Evolutionary conservation across 2,888 invertebrate genomes (phyloP).

Genomic region (Abrostola triplasia): DNA sequence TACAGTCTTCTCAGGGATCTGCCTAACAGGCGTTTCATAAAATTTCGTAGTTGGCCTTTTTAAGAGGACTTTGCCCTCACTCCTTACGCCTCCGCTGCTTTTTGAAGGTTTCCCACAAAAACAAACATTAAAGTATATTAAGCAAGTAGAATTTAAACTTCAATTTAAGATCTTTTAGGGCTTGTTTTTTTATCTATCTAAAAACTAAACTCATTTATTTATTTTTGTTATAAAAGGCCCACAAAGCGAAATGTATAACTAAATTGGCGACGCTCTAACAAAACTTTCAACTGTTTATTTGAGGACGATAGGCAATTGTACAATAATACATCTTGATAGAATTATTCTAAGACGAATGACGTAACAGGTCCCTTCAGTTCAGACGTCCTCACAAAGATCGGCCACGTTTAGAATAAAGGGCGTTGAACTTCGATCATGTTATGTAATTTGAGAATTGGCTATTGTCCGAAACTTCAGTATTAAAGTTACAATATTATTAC

Average conservation of each 20-base stretch:
- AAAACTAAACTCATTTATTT: background rate
- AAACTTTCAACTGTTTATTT: background rate
- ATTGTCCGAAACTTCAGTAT: background rate
- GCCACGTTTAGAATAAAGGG: slow-evolving; percentile 25
- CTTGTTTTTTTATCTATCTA: too few species aligned
- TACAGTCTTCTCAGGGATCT: too few species aligned
- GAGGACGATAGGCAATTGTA: background rate
- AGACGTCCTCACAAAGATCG: slow-evolving; percentile 12
- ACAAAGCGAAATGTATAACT: background rate
- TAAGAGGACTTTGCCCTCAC: too few species aligned
- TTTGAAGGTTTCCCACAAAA: too few species aligned
- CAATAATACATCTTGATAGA: slow-evolving; percentile 9
- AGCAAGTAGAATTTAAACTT: too few species aligned
- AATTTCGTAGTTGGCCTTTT: too few species aligned
- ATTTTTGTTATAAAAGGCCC: background rate
- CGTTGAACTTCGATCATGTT: slow-evolving; percentile 15
- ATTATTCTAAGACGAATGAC: slow-evolving; percentile 20
- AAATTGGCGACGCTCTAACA: background rate
- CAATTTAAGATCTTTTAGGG: too few species aligned
- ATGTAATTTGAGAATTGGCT: slow-evolving; percentile 11
- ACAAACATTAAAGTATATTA: too few species aligned
- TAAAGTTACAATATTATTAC: too few species aligned
- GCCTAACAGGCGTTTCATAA: too few species aligned
- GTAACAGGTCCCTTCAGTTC: slow-evolving; percentile 17
- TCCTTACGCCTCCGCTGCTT: too few species aligned